Conservation (phyloP, 1,140 invertebrate genomes). For the Reticulitermes speratus region DNA sequence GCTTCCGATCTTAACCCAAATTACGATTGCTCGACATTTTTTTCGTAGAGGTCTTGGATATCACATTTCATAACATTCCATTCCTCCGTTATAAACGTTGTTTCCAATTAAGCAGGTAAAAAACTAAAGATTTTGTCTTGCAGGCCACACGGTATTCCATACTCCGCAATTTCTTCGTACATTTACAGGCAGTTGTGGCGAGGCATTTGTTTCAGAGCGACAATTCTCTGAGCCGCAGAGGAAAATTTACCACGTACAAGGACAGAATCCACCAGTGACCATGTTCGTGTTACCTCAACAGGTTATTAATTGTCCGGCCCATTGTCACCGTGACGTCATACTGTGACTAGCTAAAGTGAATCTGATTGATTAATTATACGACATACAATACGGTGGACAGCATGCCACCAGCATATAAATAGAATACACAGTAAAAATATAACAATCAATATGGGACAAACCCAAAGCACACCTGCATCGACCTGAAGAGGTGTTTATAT, state of each 20-base stretch:
- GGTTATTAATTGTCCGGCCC: neutral
- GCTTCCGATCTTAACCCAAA: too few relatives aligned
- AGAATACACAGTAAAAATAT: too few relatives aligned
- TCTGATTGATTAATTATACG: slow-evolving; percentile 7
- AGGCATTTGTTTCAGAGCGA: too few relatives aligned
- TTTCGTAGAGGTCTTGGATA: too few relatives aligned
- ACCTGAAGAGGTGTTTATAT: neutral
- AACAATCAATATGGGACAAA: neutral
- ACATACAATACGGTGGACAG: neutral
- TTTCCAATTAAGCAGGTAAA: too few relatives aligned
- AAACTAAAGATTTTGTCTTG: too few relatives aligned
- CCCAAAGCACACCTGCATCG: neutral
- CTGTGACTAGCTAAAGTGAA: neutral
- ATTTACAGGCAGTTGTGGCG: too few relatives aligned
- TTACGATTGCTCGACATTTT: too few relatives aligned
- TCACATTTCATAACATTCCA: too few relatives aligned
- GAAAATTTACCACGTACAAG: neutral
- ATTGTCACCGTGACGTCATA: slow-evolving; percentile 1
- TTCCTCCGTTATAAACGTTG: too few relatives aligned
- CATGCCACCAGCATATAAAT: neutral
- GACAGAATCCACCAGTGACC: neutral
- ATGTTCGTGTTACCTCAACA: slow-evolving; percentile 1
- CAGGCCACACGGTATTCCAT: too few relatives aligned
- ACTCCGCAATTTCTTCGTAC: too few relatives aligned
- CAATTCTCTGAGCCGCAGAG: neutral